Conservation (phyloP, 2,888 invertebrate species). For the Asteroscopus sphinx region DNA sequence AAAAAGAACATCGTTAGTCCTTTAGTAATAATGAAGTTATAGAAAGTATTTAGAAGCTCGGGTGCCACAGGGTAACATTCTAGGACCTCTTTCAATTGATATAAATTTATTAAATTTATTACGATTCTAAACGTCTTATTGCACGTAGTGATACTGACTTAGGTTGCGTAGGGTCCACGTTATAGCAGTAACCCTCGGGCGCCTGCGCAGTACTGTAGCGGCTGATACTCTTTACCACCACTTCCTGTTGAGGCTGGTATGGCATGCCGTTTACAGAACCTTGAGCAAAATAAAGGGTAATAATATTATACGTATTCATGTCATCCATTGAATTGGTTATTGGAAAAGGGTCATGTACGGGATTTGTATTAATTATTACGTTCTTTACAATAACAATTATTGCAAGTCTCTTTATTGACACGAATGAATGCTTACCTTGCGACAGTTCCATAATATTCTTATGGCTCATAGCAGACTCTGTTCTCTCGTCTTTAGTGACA, state of each 20-base stretch:
- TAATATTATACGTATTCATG: too few species aligned
- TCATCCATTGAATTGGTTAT: too few species aligned
- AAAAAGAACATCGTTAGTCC: too few species aligned
- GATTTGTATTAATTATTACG: too few species aligned
- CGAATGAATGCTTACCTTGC: constrained; percentile 79
- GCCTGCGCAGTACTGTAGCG: constrained; percentile 85
- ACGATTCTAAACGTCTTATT: background rate
- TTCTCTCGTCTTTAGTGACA: constrained; percentile 96
- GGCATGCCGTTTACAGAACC: constrained; percentile 84
- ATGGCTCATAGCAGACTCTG: constrained; percentile 91
- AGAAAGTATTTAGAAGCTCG: too few species aligned
- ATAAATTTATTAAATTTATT: background rate
- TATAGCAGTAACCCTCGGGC: constrained; percentile 87
- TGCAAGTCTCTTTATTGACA: too few species aligned
- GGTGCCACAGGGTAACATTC: constrained; percentile 10
- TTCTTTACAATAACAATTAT: too few species aligned
- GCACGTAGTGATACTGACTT: constrained; percentile 76
- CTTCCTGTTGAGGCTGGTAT: constrained; percentile 84
- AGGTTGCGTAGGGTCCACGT: constrained; percentile 85
- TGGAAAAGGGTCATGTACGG: too few species aligned
- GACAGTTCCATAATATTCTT: constrained; percentile 88
- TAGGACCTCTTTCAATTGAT: background rate
- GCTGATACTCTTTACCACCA: constrained; percentile 87
- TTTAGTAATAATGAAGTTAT: too few species aligned
- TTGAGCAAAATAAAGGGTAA: constrained; percentile 38